Evolutionary conservation across 2,797 vertebrate genomes (phyloP), one percentile per base, ranked within the genome.

Genomic region (Aplochiton taeniatus): DNA sequence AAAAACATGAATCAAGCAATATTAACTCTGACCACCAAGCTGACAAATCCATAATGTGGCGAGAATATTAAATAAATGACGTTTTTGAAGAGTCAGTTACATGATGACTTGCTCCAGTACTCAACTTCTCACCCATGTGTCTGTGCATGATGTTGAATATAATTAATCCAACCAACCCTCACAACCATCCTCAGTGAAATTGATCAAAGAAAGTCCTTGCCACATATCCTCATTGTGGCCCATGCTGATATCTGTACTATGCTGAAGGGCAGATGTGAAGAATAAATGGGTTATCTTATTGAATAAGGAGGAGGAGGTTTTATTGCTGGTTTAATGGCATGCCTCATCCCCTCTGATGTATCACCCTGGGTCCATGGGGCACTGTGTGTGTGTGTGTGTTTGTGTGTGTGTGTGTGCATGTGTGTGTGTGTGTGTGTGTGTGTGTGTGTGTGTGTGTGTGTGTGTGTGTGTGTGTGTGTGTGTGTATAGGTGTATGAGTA

Each of bases 271-370:
- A 68, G 56, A 12, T 47, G 20, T 61, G 66, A 68, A 65, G 72
- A 78, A 63, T 74, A 72, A 78, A 72, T 72, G 63, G 65, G 58
- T 72, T 74, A 66, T 76, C 74, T 69, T 76, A 78, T 72, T 72
- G 66, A 78, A 78, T 78, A 72, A 74, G 66, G 69, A 74, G 76
- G 66, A 68, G 69, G 72, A 68, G 61, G 61, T 68, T 77, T 77
- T 77, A 77, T 68, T 74, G 75, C 71, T 65, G 69, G 41, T 74
- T 78, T 74, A 74, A 76, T 72, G 64, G 64, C 70, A 72, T 19
- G 59, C 64, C 70, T 66, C 70, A 72, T 72, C 70, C 66, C 64
- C 59, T 72, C 70, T 66, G 70, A 72, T 66, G 59, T 66, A 72
- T 72, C 70, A 66, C 58, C 70, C 54, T 44, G 43, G 48, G 70